Evolutionary conservation across 2,797 vertebrate genomes (phyloP), one percentile per base, ranked within the genome.

Genomic region (Amphiprion clarkii): DNA sequence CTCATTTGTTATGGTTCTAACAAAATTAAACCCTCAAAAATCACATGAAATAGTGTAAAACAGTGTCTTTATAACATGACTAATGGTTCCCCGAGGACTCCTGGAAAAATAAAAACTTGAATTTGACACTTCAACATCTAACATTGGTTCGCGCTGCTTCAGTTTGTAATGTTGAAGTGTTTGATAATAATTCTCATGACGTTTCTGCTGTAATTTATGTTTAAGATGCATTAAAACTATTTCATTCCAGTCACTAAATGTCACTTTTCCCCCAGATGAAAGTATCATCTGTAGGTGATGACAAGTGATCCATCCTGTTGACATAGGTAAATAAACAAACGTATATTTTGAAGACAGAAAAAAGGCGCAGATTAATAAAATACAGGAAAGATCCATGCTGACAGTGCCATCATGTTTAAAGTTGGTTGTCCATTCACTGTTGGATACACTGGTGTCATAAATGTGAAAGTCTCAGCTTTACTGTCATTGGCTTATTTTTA

Each of bases 71-170:
- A 23, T 48, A 9, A 62, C 4, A 62, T 66, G 16, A 67, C 21
- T 33, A 48, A 13, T 14, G 2, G 4, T 67, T 57, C 51, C 13
- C 40, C 0, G 33, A 78, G 33, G 13, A n/a, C 2, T 53, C 48
- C 55, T 16, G 11, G n/a, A 53, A 46, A 42, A 73, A 49, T 56
- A 27, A 69, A 81, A 55, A n/a, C 66, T n/a, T 68, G 25, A 78
- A 55, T 68, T 44, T 66, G 48, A n/a, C 8, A 10, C 19, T 49
- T 8, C 9, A 1, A 21, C 7, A 14, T 40, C 6, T 10, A 13
- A 40, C 1, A 42, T 9, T 7, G 60, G 8, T 40, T 64, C 19
- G 25, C 25, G 25, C 13, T 58, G 33, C 44, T 39, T 71, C 55
- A 46, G 5, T 46, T 17, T 1, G 14, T 5, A 46, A 17, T 19